These are phyloP conservation scores for Habrosyne pyritoides DNA, from an alignment of 2,888 invertebrate species.

Conservation along the genomic window DNA sequence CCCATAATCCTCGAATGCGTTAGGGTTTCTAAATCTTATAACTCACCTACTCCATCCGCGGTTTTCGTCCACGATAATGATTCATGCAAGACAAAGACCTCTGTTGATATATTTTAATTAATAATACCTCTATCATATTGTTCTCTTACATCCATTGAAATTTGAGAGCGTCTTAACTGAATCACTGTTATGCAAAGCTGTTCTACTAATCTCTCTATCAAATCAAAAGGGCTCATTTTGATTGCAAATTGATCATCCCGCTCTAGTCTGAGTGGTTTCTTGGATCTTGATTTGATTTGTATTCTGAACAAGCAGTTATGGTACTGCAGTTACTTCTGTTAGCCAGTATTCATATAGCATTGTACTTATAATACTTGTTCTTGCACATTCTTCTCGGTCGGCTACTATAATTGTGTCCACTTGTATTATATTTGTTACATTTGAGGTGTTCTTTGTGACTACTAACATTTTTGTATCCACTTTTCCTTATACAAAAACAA, in stretches of 20 bases:
- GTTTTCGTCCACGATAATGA: no score
- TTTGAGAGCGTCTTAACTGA: slow-evolving; percentile 4
- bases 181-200: slow-evolving; percentile 35
- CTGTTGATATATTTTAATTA: neutral
- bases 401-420: no score
- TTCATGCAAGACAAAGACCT: neutral
- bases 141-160: neutral
- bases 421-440: no score
- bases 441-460: no score
- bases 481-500: no score
- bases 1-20: no score
- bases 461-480: no score
- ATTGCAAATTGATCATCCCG: slow-evolving; percentile 68
- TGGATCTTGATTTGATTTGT: slow-evolving; percentile 26
- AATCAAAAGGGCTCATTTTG: slow-evolving; percentile 50
- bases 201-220: slow-evolving; percentile 26
- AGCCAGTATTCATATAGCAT: neutral
- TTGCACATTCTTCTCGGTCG: neutral
- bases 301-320: slow-evolving; percentile 17
- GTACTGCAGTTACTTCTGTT: slow-evolving; percentile 1
- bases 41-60: no score
- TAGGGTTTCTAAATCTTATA: no score
- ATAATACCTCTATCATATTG: neutral
- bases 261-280: slow-evolving; percentile 31
- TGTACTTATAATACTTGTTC: no score